Evolutionary conservation across 2,888 invertebrate genomes (phyloP).

Genomic region (Conchocele bisecta): DNA sequence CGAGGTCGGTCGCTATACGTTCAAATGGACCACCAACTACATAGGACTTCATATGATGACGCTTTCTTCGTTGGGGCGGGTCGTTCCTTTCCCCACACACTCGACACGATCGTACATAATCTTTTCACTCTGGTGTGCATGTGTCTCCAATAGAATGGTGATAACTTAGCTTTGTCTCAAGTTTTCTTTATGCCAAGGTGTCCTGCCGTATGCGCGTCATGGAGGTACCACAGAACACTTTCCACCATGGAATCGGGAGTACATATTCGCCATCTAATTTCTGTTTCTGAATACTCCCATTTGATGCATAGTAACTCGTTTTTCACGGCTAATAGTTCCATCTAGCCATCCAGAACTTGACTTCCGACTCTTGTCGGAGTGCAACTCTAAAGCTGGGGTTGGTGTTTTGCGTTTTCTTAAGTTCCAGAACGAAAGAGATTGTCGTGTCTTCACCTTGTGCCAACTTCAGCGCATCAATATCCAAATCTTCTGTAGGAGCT

Average conservation of each 20-base stretch:
- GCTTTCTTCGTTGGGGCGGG: not conserved
- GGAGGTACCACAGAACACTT: slow-evolving; percentile 22
- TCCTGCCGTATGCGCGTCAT: slow-evolving; percentile 18
- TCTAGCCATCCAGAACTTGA: slow-evolving; percentile 22
- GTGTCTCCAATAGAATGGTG: slow-evolving; percentile 25
- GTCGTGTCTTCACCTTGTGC: too few relatives aligned
- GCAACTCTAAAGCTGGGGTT: too few relatives aligned
- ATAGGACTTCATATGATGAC: slow-evolving; percentile 3
- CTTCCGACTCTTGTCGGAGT: slow-evolving; percentile 10
- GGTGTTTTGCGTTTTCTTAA: too few relatives aligned
- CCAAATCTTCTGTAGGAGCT: too few relatives aligned
- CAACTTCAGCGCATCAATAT: too few relatives aligned
- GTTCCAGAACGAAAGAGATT: too few relatives aligned
- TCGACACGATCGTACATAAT: slow-evolving; percentile 6
- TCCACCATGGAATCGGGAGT: not conserved
- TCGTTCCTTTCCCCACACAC: slow-evolving; percentile 18
- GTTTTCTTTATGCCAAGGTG: slow-evolving; percentile 19
- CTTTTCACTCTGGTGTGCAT: slow-evolving; percentile 1
- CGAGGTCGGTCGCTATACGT: not conserved
- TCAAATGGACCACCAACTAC: slow-evolving; percentile 1
- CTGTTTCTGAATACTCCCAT: slow-evolving; percentile 11
- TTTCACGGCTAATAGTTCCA: slow-evolving; percentile 28
- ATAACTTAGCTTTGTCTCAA: slow-evolving; percentile 7
- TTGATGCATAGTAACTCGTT: slow-evolving; percentile 24
- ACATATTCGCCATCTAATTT: slow-evolving; percentile 23